Conservation (phyloP, 2,113 vertebrate genomes). For the Phaethon lepturus region DNA sequence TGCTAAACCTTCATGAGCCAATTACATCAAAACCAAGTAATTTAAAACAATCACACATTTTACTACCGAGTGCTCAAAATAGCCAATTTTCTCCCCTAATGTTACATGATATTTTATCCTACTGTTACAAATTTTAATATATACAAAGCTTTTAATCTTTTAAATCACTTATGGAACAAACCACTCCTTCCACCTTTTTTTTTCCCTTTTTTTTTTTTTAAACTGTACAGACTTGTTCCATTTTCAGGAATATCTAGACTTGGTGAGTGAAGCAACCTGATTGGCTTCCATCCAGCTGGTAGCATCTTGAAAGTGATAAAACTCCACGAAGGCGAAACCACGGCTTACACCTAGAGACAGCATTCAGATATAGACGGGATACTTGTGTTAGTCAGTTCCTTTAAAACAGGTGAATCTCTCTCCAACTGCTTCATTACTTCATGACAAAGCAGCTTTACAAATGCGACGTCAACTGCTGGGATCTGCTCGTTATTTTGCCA, state of each 20-base stretch:
- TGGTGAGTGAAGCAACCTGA: slow-evolving; percentile 99
- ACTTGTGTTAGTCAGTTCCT: slow-evolving; percentile 99
- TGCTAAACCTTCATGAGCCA: neutral
- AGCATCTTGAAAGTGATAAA: slow-evolving; percentile 99
- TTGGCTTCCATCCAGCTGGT: slow-evolving; percentile 99
- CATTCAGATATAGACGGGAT: slow-evolving; percentile 99
- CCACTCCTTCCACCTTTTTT: slow-evolving; percentile 79
- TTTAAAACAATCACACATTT: neutral
- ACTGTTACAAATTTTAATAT: slow-evolving; percentile 76
- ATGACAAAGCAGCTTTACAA: slow-evolving; percentile 90
- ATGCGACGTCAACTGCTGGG: slow-evolving; percentile 86
- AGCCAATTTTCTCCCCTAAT: neutral
- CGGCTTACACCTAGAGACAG: slow-evolving; percentile 99
- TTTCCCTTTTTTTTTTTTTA: slow-evolving; percentile 57
- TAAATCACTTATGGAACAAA: slow-evolving; percentile 79
- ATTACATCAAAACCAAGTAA: neutral
- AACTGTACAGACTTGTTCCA: slow-evolving; percentile 89
- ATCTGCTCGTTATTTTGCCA: slow-evolving; percentile 90
- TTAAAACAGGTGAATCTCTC: slow-evolving; percentile 98
- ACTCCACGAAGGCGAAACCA: slow-evolving; percentile 99
- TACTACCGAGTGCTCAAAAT: neutral
- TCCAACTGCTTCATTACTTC: slow-evolving; percentile 96
- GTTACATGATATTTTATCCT: neutral
- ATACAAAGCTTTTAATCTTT: slow-evolving; percentile 80
- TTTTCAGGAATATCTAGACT: slow-evolving; percentile 93